Evolutionary conservation across 2,888 invertebrate species (phyloP).

Genomic region (Crocallis elinguaria): DNA sequence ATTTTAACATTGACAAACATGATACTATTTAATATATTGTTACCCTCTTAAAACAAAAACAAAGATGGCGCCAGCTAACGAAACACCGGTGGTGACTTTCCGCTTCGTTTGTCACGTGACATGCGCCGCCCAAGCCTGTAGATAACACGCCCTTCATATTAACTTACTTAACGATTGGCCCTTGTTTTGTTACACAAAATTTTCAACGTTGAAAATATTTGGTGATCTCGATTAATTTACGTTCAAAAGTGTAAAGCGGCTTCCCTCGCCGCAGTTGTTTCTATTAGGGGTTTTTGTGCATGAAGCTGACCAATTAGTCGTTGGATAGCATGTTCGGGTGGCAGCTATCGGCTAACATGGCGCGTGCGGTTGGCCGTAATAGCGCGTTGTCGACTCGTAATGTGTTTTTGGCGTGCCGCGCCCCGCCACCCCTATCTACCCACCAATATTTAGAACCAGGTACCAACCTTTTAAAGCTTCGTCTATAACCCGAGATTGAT

Average conservation of each 20-base stretch:
- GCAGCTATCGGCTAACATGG: constrained; percentile 69
- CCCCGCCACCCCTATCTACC: constrained; percentile 69
- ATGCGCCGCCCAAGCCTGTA: constrained; percentile 69
- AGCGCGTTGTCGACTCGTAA: constrained; percentile 75
- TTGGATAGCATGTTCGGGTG: constrained; percentile 75
- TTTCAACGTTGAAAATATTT: constrained; percentile 55
- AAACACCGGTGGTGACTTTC: constrained; percentile 66
- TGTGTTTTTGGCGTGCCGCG: constrained; percentile 81
- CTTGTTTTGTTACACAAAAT: constrained; percentile 46
- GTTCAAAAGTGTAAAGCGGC: constrained; percentile 57
- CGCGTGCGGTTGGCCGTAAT: constrained; percentile 80
- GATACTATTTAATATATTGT: constrained; percentile 47
- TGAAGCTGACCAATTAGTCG: constrained; percentile 78
- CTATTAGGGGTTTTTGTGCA: constrained; percentile 76
- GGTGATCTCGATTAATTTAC: constrained; percentile 56
- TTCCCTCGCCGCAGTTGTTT: constrained; percentile 64
- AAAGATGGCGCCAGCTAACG: constrained; percentile 67
- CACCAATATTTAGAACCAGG: constrained; percentile 67
- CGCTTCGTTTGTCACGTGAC: constrained; percentile 69
- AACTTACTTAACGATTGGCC: constrained; percentile 64
- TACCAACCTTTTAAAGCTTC: constrained; percentile 73
- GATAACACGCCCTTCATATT: constrained; percentile 70
- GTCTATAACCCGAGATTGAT: constrained; percentile 71
- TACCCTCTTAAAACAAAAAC: constrained; percentile 61
- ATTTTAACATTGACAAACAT: constrained; percentile 36